phyloP scores from a whole-genome alignment of 2,797 vertebrate genomes.

The Parauchenoglanis ngamensis region DNA sequence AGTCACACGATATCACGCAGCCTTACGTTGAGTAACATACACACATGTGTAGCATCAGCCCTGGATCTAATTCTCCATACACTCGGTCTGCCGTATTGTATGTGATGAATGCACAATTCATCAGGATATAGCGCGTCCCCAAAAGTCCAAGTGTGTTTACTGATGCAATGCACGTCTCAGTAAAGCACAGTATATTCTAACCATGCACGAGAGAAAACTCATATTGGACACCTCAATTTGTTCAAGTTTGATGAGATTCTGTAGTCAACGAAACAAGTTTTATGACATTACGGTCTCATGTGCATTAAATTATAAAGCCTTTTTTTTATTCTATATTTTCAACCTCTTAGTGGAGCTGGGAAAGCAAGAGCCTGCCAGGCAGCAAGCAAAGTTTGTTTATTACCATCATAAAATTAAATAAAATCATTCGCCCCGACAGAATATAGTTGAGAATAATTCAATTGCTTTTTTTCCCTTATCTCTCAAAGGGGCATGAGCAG shows the following conservation, averaged over 20 bases:
- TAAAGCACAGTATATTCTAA: constrained; percentile 23
- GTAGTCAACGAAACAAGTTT: constrained; percentile 34
- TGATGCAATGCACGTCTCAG: constrained; percentile 1
- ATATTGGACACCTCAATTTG: constrained; percentile 28
- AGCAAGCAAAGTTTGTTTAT: constrained; percentile 51
- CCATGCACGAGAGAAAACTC: constrained; percentile 17
- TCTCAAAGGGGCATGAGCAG: constrained; percentile 39
- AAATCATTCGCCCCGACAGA: constrained; percentile 40
- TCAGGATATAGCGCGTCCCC: constrained; percentile 33
- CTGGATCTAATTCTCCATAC: constrained; percentile 39
- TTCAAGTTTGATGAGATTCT: constrained; percentile 24
- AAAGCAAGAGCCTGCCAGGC: neutral
- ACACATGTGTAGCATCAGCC: constrained; percentile 36
- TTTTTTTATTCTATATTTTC: constrained; percentile 10
- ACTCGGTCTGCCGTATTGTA: constrained; percentile 33
- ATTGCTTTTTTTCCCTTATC: constrained; percentile 27
- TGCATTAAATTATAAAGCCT: constrained; percentile 23
- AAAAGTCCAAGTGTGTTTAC: neutral
- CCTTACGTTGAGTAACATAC: constrained; percentile 39
- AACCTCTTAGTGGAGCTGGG: constrained; percentile 7
- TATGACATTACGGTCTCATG: neutral
- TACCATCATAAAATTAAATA: constrained; percentile 54
- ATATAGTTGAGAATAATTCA: constrained; percentile 32
- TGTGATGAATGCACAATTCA: constrained; percentile 39
- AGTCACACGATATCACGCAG: constrained; percentile 33